phyloP scores from a whole-genome alignment of 2,888 invertebrate species.

The Eledona agricola region DNA sequence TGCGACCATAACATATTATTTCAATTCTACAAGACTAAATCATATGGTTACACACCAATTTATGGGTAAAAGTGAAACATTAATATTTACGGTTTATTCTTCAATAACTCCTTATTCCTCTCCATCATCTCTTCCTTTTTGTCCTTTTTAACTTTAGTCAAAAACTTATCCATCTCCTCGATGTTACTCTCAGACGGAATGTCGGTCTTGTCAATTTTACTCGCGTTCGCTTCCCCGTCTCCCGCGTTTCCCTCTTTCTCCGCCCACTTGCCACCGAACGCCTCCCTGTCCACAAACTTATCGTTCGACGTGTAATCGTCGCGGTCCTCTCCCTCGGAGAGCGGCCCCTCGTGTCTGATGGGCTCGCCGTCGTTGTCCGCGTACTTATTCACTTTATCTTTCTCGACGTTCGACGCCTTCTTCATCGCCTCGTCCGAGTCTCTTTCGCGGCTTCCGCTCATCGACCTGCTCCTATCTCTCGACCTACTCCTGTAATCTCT shows the following conservation, averaged over 20 bases:
- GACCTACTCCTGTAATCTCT: constrained; percentile 69
- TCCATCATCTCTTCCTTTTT: constrained; percentile 68
- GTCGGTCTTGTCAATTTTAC: constrained; percentile 35
- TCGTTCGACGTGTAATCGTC: constrained; percentile 63
- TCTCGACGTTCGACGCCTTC: constrained; percentile 64
- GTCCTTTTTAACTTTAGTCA: constrained; percentile 67
- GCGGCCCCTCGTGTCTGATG: constrained; percentile 66
- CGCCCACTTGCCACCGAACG: constrained; percentile 74
- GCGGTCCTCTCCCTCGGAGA: constrained; percentile 69
- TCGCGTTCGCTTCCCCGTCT: constrained; percentile 39
- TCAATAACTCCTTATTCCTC: constrained; percentile 64
- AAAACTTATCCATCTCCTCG: constrained; percentile 68
- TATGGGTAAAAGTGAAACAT: no score
- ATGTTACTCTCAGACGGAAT: constrained; percentile 60
- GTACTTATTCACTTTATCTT: constrained; percentile 69
- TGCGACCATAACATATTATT: no score
- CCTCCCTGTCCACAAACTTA: constrained; percentile 69
- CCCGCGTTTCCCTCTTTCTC: constrained; percentile 64
- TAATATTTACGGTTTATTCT: constrained; percentile 51
- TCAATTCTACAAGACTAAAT: no score
- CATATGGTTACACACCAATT: no score
- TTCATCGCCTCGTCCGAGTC: constrained; percentile 50
- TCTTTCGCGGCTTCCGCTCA: constrained; percentile 66
- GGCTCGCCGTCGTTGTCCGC: constrained; percentile 60
- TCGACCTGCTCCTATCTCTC: constrained; percentile 60